Evolutionary conservation across 1,140 invertebrate genomes (phyloP).

Genomic region (Helicoverpa armigera): DNA sequence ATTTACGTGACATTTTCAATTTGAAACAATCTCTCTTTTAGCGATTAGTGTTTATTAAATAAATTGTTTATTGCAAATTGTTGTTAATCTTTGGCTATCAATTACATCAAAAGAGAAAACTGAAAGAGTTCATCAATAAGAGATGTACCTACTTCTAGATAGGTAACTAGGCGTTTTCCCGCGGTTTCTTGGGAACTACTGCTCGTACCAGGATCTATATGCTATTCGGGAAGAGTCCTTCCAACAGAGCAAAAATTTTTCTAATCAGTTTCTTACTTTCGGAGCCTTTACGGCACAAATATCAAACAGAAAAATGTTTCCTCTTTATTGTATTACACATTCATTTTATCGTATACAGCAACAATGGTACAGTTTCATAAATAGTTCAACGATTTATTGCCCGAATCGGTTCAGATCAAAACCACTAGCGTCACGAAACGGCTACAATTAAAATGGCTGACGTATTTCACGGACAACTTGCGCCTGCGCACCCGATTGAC

Average conservation of each 20-base stretch:
- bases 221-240: too few relatives aligned
- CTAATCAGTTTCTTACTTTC: too few relatives aligned
- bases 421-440: conserved; percentile 1
- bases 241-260: too few relatives aligned
- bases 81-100: background rate
- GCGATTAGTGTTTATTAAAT: background rate
- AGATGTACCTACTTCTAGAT: too few relatives aligned
- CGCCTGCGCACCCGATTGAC: conserved; percentile 35
- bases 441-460: conserved; percentile 43
- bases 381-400: background rate
- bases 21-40: conserved; percentile 1
- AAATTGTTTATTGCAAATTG: conserved; percentile 18
- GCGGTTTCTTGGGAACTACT: too few relatives aligned
- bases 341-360: background rate
- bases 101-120: background rate
- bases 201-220: too few relatives aligned
- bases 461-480: conserved; percentile 26
- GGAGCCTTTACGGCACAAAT: too few relatives aligned
- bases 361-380: background rate
- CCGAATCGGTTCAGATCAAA: conserved; percentile 20
- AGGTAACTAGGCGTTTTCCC: too few relatives aligned
- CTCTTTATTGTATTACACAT: too few relatives aligned
- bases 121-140: background rate
- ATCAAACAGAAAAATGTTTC: too few relatives aligned
- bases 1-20: conserved; percentile 27